Conservation (phyloP, 2,113 vertebrate species). For the Empidonax traillii region DNA sequence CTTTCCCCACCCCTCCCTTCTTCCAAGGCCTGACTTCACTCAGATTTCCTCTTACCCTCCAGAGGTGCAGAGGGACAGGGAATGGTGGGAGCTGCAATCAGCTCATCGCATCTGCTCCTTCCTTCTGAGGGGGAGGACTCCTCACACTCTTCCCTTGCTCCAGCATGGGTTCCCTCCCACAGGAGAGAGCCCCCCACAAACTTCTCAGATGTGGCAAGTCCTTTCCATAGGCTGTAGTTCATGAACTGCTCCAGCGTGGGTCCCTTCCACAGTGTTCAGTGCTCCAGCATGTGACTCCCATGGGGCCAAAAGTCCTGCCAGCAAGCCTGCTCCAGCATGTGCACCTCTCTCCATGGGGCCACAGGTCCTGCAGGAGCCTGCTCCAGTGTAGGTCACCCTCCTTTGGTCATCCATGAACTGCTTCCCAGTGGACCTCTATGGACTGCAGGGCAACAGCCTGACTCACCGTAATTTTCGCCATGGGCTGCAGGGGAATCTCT, state of each 20-base stretch:
- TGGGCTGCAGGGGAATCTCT: neutral
- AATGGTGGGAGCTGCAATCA: neutral
- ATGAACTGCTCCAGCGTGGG: neutral
- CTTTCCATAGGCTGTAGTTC: rapidly evolving
- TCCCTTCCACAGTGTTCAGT: neutral
- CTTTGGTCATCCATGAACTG: neutral
- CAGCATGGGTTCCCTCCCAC: neutral
- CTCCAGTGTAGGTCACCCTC: neutral
- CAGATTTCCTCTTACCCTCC: neutral
- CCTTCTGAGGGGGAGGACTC: neutral
- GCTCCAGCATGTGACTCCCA: neutral
- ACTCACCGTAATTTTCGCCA: neutral
- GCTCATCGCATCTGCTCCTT: neutral
- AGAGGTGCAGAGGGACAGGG: neutral
- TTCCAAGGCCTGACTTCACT: neutral
- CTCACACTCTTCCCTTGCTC: neutral
- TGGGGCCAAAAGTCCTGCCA: neutral
- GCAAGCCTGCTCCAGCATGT: neutral
- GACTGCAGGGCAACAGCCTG: neutral
- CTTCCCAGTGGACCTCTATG: neutral
- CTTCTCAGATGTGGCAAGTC: neutral
- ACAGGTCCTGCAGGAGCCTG: neutral
- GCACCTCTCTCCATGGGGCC: too few relatives aligned
- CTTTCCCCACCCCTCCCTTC: neutral
- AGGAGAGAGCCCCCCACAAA: neutral